phyloP scores from a whole-genome alignment of 2,888 invertebrate species.

The Standfussiana lucernea region DNA sequence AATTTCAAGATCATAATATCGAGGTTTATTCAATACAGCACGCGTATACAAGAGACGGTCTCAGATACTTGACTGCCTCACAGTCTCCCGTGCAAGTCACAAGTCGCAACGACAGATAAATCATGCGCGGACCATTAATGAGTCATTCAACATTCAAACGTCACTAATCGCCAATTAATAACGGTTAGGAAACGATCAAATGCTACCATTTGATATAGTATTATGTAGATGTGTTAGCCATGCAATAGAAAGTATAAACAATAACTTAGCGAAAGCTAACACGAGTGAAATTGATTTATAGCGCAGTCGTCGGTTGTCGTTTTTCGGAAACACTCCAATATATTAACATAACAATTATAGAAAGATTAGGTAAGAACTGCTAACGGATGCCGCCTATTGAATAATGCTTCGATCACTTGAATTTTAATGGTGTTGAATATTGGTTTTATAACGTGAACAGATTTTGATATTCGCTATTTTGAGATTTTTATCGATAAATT shows the following conservation, averaged over 20 bases:
- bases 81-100: constrained; percentile 32
- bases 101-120: constrained; percentile 65
- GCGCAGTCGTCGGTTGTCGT: constrained; percentile 80
- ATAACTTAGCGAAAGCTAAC: constrained; percentile 88
- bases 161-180: constrained; percentile 80
- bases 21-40: constrained; percentile 30
- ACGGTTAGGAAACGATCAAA: constrained; percentile 83
- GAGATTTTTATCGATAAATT: constrained; percentile 57
- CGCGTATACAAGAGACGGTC: constrained; percentile 25
- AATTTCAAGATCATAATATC: constrained; percentile 53
- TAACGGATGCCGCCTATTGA: constrained; percentile 74
- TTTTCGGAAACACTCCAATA: constrained; percentile 87
- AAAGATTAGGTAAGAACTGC: constrained; percentile 83
- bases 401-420: constrained; percentile 68
- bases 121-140: constrained; percentile 70
- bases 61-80: constrained; percentile 49
- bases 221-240: constrained; percentile 75
- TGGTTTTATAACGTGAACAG: constrained; percentile 41
- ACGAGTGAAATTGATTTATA: constrained; percentile 90
- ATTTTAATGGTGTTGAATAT: constrained; percentile 45
- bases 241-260: constrained; percentile 90
- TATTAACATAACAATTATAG: constrained; percentile 89
- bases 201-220: constrained; percentile 85
- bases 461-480: constrained; percentile 51
- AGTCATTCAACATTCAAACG: constrained; percentile 75